These are phyloP conservation scores for Nomia melanderi DNA, from an alignment of 1,140 invertebrate species.

Conservation along the genomic window DNA sequence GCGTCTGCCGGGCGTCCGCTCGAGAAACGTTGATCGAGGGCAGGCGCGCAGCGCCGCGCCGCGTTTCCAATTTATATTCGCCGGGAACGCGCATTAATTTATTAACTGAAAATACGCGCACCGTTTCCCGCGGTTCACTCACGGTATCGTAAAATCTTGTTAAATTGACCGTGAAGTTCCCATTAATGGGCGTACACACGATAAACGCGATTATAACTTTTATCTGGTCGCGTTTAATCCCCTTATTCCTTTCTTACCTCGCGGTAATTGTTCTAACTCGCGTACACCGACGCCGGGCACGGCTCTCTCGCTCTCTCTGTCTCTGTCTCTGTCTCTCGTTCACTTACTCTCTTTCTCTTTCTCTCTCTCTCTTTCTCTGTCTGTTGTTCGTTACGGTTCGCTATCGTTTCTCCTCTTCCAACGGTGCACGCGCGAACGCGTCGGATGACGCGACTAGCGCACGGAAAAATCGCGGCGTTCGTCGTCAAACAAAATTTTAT, in stretches of 20 bases:
- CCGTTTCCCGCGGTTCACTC: slow-evolving; percentile 17
- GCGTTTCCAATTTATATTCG: not conserved
- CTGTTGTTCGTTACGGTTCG: no score
- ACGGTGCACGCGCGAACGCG: not conserved
- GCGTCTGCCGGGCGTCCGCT: not conserved
- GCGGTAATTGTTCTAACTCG: not conserved
- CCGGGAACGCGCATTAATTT: no score
- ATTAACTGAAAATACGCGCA: slow-evolving; percentile 21
- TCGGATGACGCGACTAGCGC: slow-evolving; percentile 1
- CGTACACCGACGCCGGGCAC: no score
- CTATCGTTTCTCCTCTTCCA: not conserved
- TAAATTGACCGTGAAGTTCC: slow-evolving; percentile 38
- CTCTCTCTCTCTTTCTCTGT: no score
- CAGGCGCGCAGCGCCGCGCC: not conserved
- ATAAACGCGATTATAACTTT: slow-evolving; percentile 45
- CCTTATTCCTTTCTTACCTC: slow-evolving; percentile 9
- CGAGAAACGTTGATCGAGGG: no score
- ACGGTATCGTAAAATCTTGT: slow-evolving; percentile 29
- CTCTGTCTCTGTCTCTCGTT: no score
- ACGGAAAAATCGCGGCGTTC: not conserved
- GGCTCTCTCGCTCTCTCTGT: no score
- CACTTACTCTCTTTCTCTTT: no score
- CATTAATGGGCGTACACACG: slow-evolving; percentile 19
- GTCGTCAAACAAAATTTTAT: not conserved
- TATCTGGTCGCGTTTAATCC: slow-evolving; percentile 1